phyloP scores from a whole-genome alignment of 2,797 vertebrate genomes.

The Neosalanx taihuensis region DNA sequence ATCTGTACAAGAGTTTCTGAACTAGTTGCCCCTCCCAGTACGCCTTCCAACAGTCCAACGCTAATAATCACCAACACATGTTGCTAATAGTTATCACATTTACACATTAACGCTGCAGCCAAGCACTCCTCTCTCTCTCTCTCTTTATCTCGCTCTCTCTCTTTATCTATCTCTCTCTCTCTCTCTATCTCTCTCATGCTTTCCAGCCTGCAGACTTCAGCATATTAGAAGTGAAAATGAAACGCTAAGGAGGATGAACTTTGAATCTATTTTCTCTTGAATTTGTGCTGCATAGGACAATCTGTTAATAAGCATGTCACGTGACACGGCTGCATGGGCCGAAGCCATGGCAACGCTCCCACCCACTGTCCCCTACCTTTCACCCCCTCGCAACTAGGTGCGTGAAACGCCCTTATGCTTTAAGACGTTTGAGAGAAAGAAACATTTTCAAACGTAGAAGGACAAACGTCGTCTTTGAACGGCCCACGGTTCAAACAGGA shows the following conservation, averaged over 20 bases:
- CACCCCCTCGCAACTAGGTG: too few relatives aligned
- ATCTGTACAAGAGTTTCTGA: too few relatives aligned
- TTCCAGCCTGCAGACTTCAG: too few relatives aligned
- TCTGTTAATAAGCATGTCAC: background rate
- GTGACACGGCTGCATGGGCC: background rate
- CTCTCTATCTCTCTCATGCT: too few relatives aligned
- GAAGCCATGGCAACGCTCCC: background rate
- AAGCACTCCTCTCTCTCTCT: background rate
- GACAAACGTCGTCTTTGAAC: background rate
- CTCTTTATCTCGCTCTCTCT: too few relatives aligned
- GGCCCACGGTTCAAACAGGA: background rate
- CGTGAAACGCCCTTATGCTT: too few relatives aligned
- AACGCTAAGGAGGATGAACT: background rate
- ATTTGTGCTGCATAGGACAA: background rate
- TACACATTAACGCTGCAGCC: background rate
- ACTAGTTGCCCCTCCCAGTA: too few relatives aligned
- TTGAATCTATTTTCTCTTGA: background rate
- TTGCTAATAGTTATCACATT: background rate
- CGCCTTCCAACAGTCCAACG: background rate
- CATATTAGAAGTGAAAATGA: too few relatives aligned
- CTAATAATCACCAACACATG: background rate
- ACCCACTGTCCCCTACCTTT: too few relatives aligned
- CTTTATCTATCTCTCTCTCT: too few relatives aligned
- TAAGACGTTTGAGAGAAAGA: too few relatives aligned
- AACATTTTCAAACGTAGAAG: background rate